These are phyloP conservation scores for Catocala fraxini DNA, from an alignment of 2,888 invertebrate genomes.

Conservation along the genomic window DNA sequence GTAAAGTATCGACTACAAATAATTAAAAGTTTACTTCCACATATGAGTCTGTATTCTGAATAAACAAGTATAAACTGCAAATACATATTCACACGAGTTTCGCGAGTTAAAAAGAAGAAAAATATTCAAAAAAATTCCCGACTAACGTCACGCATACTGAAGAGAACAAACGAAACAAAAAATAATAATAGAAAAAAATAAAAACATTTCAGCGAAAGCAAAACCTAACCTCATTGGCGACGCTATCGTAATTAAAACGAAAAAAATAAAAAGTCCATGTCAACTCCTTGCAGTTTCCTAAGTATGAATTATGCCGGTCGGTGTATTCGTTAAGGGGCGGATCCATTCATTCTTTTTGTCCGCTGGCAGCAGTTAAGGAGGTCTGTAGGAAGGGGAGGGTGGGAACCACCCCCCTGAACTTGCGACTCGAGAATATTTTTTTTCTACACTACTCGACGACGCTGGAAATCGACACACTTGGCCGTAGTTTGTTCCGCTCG, in stretches of 20 bases:
- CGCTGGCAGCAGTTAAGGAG: conserved; percentile 85
- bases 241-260: conserved; percentile 63
- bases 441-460: conserved; percentile 83
- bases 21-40: neutral
- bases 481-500: conserved; percentile 82
- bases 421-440: conserved; percentile 85
- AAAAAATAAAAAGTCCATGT: conserved; percentile 71
- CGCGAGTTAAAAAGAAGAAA: conserved; percentile 17
- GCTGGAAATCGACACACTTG: conserved; percentile 87
- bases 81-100: conserved; percentile 4
- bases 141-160: conserved; percentile 34
- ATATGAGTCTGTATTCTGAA: neutral
- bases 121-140: conserved; percentile 22
- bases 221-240: conserved; percentile 58
- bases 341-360: conserved; percentile 88
- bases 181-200: conserved; percentile 37
- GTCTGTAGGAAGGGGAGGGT: conserved; percentile 70
- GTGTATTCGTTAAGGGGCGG: conserved; percentile 88
- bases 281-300: conserved; percentile 86
- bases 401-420: conserved; percentile 68
- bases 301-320: conserved; percentile 88
- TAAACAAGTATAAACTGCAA: neutral
- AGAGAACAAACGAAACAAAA: conserved; percentile 27
- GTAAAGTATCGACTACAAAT: no score
- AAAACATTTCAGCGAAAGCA: conserved; percentile 34